Evolutionary conservation across 2,113 vertebrate genomes (phyloP).

Genomic region (Oreocharis arfaki): DNA sequence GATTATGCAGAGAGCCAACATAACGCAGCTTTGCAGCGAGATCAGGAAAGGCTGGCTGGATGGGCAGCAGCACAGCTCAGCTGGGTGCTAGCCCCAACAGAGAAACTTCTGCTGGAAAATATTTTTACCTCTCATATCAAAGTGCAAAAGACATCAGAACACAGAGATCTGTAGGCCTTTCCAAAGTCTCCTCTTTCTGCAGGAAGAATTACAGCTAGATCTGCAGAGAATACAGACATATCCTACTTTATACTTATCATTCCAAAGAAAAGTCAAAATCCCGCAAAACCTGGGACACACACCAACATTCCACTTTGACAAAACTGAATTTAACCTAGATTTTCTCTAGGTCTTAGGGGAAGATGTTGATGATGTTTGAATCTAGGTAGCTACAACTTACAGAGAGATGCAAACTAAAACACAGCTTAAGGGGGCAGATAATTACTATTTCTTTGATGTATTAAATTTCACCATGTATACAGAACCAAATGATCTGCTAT

Average conservation of each 20-base stretch:
- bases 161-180: background rate
- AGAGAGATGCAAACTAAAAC: background rate
- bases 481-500: background rate
- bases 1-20: background rate
- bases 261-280: background rate
- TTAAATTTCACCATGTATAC: background rate
- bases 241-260: background rate
- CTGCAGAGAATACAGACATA: background rate
- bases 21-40: rapidly evolving
- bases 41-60: background rate
- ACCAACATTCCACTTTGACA: background rate
- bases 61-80: background rate
- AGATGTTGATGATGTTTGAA: background rate
- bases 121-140: background rate
- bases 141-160: background rate
- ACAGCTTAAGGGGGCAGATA: background rate
- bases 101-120: background rate
- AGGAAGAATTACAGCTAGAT: background rate
- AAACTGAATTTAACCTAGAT: background rate
- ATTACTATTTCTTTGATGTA: background rate
- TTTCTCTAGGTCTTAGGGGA: background rate
- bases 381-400: background rate
- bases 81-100: background rate
- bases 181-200: background rate
- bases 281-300: background rate